Evolutionary conservation across 2,797 vertebrate species (phyloP).

Genomic region (Cercopithecus mitis): DNA sequence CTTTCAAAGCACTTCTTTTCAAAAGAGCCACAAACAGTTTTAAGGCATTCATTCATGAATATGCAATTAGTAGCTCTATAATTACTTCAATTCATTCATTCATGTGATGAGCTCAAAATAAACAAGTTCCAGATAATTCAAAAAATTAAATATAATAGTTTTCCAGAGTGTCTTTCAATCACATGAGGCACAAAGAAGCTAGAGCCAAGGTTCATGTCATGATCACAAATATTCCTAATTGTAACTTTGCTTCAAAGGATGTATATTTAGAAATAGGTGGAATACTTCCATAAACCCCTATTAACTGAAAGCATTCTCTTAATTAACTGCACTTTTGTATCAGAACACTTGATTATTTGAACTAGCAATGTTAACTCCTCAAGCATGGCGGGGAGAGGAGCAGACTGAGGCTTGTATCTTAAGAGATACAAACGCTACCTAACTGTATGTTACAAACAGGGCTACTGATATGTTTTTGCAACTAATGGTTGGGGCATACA

Average conservation of each 20-base stretch:
- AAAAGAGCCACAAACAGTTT: not conserved
- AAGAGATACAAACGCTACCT: not conserved
- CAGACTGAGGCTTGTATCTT: not conserved
- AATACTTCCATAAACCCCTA: not conserved
- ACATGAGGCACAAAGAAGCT: not conserved
- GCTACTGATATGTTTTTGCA: conserved; percentile 53
- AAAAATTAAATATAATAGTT: conserved; percentile 30
- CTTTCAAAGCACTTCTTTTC: conserved; percentile 47
- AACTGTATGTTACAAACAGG: not conserved
- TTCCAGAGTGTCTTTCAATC: not conserved
- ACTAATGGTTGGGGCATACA: conserved; percentile 31
- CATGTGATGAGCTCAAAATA: conserved; percentile 33
- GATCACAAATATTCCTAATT: conserved; percentile 33
- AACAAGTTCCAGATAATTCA: conserved; percentile 31
- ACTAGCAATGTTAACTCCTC: not conserved
- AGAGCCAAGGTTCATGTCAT: not conserved
- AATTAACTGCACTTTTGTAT: not conserved
- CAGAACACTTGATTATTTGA: not conserved
- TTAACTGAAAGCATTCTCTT: not conserved
- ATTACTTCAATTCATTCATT: conserved; percentile 33
- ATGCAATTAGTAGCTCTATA: conserved; percentile 13
- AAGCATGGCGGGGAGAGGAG: not conserved
- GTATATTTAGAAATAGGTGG: not conserved
- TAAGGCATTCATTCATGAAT: conserved; percentile 8
- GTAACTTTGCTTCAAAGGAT: not conserved